Conservation (phyloP, 2,888 invertebrate species). For the Hipparchia sbordonii region DNA sequence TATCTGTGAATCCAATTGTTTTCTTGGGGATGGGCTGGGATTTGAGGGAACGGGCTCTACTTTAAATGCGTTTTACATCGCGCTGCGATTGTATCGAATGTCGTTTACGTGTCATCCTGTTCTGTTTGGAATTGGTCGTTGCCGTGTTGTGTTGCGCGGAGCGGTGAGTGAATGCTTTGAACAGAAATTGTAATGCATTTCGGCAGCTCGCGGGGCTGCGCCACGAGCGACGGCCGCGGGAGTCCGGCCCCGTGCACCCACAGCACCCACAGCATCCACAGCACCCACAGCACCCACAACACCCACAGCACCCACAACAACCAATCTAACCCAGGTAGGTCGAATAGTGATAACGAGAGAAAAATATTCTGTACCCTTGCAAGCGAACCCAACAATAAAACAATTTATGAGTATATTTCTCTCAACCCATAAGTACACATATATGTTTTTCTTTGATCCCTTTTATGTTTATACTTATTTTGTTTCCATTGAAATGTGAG, state of each 20-base stretch:
- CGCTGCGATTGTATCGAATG: conserved; percentile 12
- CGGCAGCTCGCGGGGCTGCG: conserved; percentile 40
- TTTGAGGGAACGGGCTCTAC: no score
- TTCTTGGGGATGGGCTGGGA: no score
- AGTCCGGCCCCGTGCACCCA: no score
- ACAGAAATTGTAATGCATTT: conserved; percentile 43
- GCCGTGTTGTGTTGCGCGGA: neutral
- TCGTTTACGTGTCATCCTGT: neutral
- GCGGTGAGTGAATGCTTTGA: conserved; percentile 24
- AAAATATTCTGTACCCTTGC: conserved; percentile 16
- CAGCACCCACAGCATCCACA: no score
- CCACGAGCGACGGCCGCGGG: no score
- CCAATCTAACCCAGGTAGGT: conserved; percentile 27
- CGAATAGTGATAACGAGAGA: conserved; percentile 13
- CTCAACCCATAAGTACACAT: neutral
- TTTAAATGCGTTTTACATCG: neutral
- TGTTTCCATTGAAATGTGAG: neutral
- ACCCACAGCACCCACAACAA: no score
- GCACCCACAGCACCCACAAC: no score
- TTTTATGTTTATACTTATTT: neutral
- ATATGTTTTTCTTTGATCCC: neutral
- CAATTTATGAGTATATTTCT: conserved; percentile 4
- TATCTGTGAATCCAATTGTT: no score
- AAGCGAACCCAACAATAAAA: neutral
- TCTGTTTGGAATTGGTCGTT: neutral